Evolutionary conservation across 2,888 invertebrate species (phyloP), one percentile per base, ranked within the genome.

Genomic region (Barypeithes pellucidus): DNA sequence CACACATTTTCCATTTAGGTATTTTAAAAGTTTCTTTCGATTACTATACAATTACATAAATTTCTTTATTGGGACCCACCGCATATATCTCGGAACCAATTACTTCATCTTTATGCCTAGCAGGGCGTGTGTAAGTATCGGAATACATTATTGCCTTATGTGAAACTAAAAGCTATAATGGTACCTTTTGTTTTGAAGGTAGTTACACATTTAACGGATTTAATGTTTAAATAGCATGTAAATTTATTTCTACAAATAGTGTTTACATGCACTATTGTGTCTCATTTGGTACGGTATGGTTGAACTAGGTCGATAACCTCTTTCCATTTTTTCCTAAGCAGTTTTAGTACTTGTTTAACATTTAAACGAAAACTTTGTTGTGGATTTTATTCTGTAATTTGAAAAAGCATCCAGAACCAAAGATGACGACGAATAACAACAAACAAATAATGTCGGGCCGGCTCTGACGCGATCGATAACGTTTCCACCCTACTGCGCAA

Each of bases 71-170:
- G 54, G 20, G 69, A 69, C 69, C 69, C 50, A 69, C 66, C 69
- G 62, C 69, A 16, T 43, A 50, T 36, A 63, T 63, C 62, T 52
- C 39, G 33, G 69, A 69, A 57, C 62, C 62, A 54, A 62, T 69
- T 54, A 69, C 43, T 16, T 33, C 62, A 62, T 62, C 52, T 24
- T 69, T 69, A 62, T 69, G 50, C 69, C 41, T 54, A 18, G 59
- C 54, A 52, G 62, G 69, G 69, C 63, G 69, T 69, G 52, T 69
- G 50, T 57, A 43, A 14, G 33, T 68, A 60, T 68, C 60, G 60
- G 67, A 59, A 68, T 68, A 68, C 20, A 68, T 68, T 68, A 68
- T 60, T 43, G 12, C 36, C 47, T 47, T 52, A 65, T 50, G 54
- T 57, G 39, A 36, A 66, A 54, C 57, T 22, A 54, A 22, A 66